Evolutionary conservation across 2,797 vertebrate species (phyloP).

Genomic region (Buphagus erythrorhynchus): DNA sequence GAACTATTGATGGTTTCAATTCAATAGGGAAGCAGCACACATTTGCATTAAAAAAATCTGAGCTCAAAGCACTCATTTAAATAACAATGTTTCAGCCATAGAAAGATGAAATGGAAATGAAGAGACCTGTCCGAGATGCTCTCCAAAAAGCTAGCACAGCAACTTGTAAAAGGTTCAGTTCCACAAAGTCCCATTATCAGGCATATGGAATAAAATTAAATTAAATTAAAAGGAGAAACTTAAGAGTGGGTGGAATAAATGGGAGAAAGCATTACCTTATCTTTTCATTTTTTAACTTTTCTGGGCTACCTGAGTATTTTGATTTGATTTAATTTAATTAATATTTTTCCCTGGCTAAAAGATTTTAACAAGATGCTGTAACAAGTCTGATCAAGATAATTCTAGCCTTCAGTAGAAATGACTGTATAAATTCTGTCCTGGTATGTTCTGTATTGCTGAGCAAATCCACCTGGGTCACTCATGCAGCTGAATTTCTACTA

Average conservation of each 20-base stretch:
- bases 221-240: neutral
- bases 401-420: neutral
- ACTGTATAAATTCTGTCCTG: neutral
- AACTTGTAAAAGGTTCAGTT: neutral
- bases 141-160: neutral
- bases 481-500: neutral
- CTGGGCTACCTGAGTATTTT: neutral
- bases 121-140: neutral
- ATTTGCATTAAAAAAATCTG: neutral
- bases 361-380: neutral
- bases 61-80: slow-evolving; percentile 6
- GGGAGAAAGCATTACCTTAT: neutral
- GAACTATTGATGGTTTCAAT: neutral
- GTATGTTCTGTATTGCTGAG: neutral
- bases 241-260: neutral
- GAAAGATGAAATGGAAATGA: neutral
- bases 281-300: neutral
- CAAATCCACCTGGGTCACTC: neutral
- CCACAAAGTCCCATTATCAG: neutral
- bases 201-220: neutral
- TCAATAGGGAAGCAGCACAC: neutral
- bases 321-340: neutral
- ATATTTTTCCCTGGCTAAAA: neutral
- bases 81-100: neutral
- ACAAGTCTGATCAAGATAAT: neutral